These are phyloP conservation scores for Elymnias hypermnestra DNA, from an alignment of 1,140 invertebrate species.

Conservation along the genomic window DNA sequence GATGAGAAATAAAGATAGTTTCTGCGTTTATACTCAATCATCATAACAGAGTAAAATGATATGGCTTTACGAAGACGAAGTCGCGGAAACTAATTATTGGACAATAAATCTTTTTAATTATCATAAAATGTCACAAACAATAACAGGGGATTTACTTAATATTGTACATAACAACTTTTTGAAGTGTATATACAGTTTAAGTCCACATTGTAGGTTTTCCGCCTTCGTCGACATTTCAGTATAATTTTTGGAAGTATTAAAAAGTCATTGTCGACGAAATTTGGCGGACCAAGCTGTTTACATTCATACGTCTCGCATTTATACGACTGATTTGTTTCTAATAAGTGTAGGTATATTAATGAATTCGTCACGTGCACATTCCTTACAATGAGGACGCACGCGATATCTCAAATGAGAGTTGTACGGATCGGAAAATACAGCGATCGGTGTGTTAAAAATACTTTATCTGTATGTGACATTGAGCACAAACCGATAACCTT, in stretches of 20 bases:
- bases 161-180: no score
- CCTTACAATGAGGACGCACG: conserved; percentile 1
- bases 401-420: neutral
- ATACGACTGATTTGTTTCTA: conserved; percentile 17
- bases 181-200: no score
- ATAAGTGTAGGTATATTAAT: conserved; percentile 13
- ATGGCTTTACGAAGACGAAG: no score
- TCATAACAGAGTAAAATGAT: no score
- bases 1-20: no score
- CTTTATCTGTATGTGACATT: conserved; percentile 1
- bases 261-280: neutral
- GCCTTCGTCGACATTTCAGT: no score
- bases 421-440: conserved; percentile 1
- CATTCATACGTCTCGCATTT: conserved; percentile 10
- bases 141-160: no score
- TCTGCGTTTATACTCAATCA: no score
- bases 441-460: neutral
- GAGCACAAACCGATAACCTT: conserved; percentile 1
- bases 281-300: conserved; percentile 8
- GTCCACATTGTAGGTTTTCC: no score
- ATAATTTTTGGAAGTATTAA: conserved; percentile 5
- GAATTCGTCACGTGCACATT: conserved; percentile 11
- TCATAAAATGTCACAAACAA: no score
- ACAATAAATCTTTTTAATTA: no score
- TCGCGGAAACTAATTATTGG: no score